phyloP scores from a whole-genome alignment of 2,797 vertebrate species.

The Stomatorhinus walkeri region DNA sequence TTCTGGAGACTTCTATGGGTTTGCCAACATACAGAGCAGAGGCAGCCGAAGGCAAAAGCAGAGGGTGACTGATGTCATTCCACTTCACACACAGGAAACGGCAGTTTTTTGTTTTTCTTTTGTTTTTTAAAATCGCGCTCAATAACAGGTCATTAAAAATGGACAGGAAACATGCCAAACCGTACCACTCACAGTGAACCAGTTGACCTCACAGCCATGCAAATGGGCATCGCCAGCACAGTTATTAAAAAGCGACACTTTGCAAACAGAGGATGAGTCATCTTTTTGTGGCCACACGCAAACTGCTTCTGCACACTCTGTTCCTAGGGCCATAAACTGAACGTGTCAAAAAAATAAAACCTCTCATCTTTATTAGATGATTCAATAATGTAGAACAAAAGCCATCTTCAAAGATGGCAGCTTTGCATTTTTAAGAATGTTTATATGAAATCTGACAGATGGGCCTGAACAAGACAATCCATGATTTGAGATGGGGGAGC shows the following conservation, averaged over 20 bases:
- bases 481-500: not conserved
- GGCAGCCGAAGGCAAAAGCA: not conserved
- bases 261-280: constrained; percentile 7
- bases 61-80: not conserved
- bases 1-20: not conserved
- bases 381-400: not conserved
- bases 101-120: not conserved
- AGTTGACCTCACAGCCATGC: not conserved
- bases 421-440: not conserved
- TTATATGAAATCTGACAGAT: not conserved
- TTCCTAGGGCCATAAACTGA: not conserved
- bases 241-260: not conserved
- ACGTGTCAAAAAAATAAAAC: not conserved
- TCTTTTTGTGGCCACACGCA: not conserved
- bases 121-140: not conserved
- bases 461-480: not conserved
- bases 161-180: not conserved
- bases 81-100: not conserved
- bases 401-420: not conserved
- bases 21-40: not conserved
- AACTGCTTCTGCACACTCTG: not conserved
- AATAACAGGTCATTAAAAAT: not conserved
- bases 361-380: not conserved
- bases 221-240: not conserved
- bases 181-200: not conserved